phyloP scores from a whole-genome alignment of 2,888 invertebrate genomes.

The Aleiodes testaceus region DNA sequence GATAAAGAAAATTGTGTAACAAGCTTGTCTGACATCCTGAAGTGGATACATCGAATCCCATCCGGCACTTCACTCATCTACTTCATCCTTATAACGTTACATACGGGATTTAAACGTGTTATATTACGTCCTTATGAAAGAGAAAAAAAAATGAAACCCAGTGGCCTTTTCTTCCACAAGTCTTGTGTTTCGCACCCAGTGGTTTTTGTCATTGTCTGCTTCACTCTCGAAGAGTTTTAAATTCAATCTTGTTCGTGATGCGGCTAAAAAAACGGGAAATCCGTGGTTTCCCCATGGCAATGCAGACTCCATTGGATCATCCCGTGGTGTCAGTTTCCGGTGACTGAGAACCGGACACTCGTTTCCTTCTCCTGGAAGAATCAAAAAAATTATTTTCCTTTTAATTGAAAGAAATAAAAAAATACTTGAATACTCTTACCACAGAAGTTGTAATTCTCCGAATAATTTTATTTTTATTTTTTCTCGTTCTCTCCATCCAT shows the following conservation, averaged over 20 bases:
- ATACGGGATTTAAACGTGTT: constrained; percentile 70
- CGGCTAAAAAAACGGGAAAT: constrained; percentile 23
- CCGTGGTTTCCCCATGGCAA: constrained; percentile 32
- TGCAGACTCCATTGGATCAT: constrained; percentile 25
- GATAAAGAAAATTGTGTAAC: constrained; percentile 41
- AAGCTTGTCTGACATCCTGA: constrained; percentile 31
- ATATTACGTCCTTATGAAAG: constrained; percentile 59
- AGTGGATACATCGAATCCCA: constrained; percentile 48
- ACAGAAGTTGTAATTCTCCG: constrained; percentile 3
- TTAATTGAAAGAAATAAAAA: too few relatives aligned
- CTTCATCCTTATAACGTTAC: constrained; percentile 59
- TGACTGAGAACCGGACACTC: background rate
- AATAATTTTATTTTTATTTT: background rate
- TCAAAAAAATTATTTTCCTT: background rate
- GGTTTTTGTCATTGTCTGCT: constrained; percentile 23
- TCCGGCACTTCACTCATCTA: constrained; percentile 55
- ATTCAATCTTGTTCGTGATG: constrained; percentile 6
- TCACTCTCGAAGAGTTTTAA: background rate
- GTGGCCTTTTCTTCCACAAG: background rate
- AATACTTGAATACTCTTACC: too few relatives aligned
- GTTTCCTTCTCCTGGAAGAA: constrained; percentile 1
- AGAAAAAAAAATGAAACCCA: too few relatives aligned
- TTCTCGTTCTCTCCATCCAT: constrained; percentile 9
- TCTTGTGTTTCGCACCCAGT: constrained; percentile 11
- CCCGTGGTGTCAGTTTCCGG: background rate